Percentiles rank a stretch among this genome's conserved stretches.
Conservation (phyloP, 2,113 vertebrate genomes). For the Campylomormyrus tamandua region DNA sequence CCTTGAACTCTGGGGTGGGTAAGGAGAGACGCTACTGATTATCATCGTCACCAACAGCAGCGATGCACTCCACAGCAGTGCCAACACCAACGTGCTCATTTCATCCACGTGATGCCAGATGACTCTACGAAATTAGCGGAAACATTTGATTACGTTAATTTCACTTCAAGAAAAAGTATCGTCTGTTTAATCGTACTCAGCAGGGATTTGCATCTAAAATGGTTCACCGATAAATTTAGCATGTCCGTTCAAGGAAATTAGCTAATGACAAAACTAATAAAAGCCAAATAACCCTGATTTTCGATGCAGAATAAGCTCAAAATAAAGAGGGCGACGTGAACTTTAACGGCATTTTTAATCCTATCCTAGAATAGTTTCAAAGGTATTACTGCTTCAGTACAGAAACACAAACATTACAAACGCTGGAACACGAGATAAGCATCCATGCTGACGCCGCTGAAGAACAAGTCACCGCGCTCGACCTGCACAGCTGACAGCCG, state of each 20-base stretch:
- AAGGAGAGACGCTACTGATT: slow-evolving; percentile 12
- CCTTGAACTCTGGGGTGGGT: slow-evolving; percentile 77
- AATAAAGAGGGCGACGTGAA: not conserved
- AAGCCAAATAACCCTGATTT: slow-evolving; percentile 9
- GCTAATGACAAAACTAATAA: slow-evolving; percentile 4
- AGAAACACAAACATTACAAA: not conserved
- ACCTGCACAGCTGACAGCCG: not conserved
- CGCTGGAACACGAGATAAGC: not conserved
- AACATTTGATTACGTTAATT: not conserved
- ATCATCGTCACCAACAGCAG: not conserved
- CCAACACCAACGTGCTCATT: not conserved
- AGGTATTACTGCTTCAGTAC: not conserved
- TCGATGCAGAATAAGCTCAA: not conserved
- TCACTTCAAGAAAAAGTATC: not conserved
- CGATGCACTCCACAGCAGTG: not conserved
- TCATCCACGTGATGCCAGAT: not conserved
- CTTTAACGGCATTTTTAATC: not conserved
- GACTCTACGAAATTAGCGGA: not conserved
- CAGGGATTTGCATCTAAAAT: not conserved
- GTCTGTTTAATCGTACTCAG: not conserved
- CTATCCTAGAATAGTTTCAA: not conserved
- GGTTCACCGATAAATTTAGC: slow-evolving; percentile 3
- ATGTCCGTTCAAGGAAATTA: not conserved
- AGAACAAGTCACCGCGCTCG: not conserved
- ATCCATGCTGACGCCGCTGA: not conserved